A percentile compares a stretch with the other conserved stretches of the same genome.
Evolutionary conservation across 2,888 invertebrate species (phyloP).

Genomic region (Dolomedes plantarius): DNA sequence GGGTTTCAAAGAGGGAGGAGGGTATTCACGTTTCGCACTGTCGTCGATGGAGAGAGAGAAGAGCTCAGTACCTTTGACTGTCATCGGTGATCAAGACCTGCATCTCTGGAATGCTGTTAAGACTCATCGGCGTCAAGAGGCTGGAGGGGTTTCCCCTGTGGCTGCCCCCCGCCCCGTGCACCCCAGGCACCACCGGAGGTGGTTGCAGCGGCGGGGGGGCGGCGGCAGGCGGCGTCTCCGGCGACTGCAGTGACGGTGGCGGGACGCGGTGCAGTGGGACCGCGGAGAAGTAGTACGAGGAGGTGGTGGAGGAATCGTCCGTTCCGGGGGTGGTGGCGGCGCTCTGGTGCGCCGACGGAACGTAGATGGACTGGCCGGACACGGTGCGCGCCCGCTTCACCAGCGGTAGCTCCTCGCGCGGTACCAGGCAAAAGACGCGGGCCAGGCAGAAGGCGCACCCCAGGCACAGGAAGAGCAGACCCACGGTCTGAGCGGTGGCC

Average conservation of each 20-base stretch:
- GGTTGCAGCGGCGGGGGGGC: constrained; percentile 61
- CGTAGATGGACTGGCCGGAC: constrained; percentile 66
- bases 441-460: constrained; percentile 68
- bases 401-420: constrained; percentile 50
- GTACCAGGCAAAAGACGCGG: constrained; percentile 63
- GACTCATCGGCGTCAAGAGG: constrained; percentile 70
- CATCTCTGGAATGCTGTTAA: constrained; percentile 72
- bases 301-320: constrained; percentile 66
- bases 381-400: constrained; percentile 55
- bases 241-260: constrained; percentile 24
- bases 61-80: constrained; percentile 69
- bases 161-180: constrained; percentile 64
- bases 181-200: constrained; percentile 65
- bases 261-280: constrained; percentile 48
- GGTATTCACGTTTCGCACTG: too few species aligned
- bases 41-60: constrained; percentile 2
- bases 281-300: constrained; percentile 65
- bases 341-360: constrained; percentile 38
- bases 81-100: constrained; percentile 72
- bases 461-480: constrained; percentile 71
- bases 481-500: constrained; percentile 69
- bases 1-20: too few species aligned
- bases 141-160: constrained; percentile 59
- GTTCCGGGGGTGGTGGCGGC: constrained; percentile 64
- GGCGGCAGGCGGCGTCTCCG: constrained; percentile 28